These are phyloP conservation scores for Ceratina australensis DNA, from an alignment of 1,140 invertebrate species.

Conservation along the genomic window DNA sequence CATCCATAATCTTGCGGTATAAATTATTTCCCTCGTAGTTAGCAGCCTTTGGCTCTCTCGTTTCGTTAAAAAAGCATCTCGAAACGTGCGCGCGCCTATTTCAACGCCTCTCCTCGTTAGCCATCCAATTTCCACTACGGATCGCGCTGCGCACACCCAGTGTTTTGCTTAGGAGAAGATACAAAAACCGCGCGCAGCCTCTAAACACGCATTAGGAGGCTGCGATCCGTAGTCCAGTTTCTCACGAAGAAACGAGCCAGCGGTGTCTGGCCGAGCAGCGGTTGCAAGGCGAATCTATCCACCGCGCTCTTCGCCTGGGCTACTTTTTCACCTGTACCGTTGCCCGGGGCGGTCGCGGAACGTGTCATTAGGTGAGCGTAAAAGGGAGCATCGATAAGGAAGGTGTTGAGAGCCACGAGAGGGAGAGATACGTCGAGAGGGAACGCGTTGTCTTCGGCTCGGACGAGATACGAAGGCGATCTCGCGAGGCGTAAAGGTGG, in stretches of 20 bases:
- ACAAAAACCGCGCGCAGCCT: background rate
- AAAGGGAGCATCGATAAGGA: conserved; percentile 70
- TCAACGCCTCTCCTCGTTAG: background rate
- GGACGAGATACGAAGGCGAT: conserved; percentile 42
- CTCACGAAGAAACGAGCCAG: background rate
- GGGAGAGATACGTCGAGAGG: conserved; percentile 61
- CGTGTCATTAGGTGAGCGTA: conserved; percentile 74
- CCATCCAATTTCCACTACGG: background rate
- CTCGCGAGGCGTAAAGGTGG: conserved; percentile 66
- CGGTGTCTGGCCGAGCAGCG: conserved; percentile 26
- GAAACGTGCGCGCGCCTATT: no score
- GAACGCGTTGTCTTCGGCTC: conserved; percentile 35
- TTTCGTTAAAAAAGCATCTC: no score
- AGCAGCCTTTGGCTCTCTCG: no score
- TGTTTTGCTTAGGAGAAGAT: background rate
- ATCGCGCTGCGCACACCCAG: background rate
- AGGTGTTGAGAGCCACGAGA: conserved; percentile 76
- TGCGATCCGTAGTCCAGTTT: background rate
- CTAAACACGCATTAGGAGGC: conserved; percentile 17
- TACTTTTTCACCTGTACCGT: conserved; percentile 35
- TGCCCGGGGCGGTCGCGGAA: conserved; percentile 55
- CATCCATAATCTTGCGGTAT: no score
- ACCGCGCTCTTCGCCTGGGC: conserved; percentile 53
- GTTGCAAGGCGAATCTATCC: conserved; percentile 57
- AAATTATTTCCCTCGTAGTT: no score